Percentiles rank a stretch among this genome's conserved stretches.
Conservation (phyloP, 2,888 invertebrate species). For the Cataglyphis cursor region DNA sequence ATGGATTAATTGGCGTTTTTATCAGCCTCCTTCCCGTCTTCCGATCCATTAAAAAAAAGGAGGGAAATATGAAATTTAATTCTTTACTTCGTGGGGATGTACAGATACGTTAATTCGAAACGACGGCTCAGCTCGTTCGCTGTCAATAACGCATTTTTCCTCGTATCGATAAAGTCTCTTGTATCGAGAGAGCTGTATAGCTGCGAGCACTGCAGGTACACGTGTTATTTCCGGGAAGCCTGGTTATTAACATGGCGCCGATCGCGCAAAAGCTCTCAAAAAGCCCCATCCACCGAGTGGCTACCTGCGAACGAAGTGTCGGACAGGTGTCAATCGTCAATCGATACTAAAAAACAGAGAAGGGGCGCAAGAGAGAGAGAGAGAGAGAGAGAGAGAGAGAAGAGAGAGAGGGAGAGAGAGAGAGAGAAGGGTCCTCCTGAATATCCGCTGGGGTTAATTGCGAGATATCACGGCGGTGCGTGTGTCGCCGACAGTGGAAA, state of each 20-base stretch:
- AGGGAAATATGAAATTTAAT: conserved; percentile 38
- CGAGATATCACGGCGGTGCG: conserved; percentile 58
- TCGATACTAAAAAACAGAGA: conserved; percentile 36
- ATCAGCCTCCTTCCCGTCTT: background rate
- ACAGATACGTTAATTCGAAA: conserved; percentile 48
- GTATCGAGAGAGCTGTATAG: conserved; percentile 26
- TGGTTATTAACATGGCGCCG: conserved; percentile 65
- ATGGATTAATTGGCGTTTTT: conserved; percentile 45
- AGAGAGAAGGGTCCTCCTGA: conserved; percentile 33
- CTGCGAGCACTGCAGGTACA: conserved; percentile 23
- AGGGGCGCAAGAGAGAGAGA: background rate
- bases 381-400: background rate
- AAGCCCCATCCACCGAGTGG: conserved; percentile 63
- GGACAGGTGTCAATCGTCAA: conserved; percentile 63
- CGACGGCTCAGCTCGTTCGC: conserved; percentile 31
- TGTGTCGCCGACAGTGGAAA: conserved; percentile 45
- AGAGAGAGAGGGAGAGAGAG: background rate
- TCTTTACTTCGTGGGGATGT: background rate
- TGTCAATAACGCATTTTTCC: conserved; percentile 48
- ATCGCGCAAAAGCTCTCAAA: conserved; percentile 65
- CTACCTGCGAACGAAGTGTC: conserved; percentile 66
- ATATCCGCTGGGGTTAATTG: conserved; percentile 62
- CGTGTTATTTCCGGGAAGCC: background rate
- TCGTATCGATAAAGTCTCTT: conserved; percentile 20
- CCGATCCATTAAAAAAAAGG: background rate